Percentiles rank a stretch among this genome's conserved stretches.
phyloP scores from a whole-genome alignment of 2,888 invertebrate species.

The Nudaria mundana region DNA sequence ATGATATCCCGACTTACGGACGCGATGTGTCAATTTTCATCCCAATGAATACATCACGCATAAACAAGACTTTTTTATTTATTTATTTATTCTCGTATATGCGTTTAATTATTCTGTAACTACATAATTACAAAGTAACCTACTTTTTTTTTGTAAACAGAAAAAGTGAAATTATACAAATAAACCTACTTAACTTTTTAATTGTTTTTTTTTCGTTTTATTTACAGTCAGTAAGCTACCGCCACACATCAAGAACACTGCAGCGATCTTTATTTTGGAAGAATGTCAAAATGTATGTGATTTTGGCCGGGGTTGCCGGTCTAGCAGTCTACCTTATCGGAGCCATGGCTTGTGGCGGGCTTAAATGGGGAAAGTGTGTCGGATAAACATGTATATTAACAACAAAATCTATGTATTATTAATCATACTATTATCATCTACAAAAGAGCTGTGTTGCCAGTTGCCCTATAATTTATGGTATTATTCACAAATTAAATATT shows the following conservation, averaged over 20 bases:
- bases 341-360: constrained; percentile 92
- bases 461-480: constrained; percentile 10
- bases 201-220: too few relatives aligned
- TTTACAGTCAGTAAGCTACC: constrained; percentile 92
- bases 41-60: too few relatives aligned
- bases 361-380: constrained; percentile 88
- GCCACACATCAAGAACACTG: constrained; percentile 91
- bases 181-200: too few relatives aligned
- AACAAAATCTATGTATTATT: constrained; percentile 10
- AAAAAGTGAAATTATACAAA: too few relatives aligned
- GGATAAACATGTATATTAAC: constrained; percentile 43
- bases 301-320: constrained; percentile 84
- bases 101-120: too few relatives aligned
- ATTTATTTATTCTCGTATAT: background rate
- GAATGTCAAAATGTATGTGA: constrained; percentile 93
- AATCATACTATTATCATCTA: constrained; percentile 6
- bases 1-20: too few relatives aligned
- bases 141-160: too few relatives aligned
- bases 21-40: too few relatives aligned
- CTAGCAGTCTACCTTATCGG: constrained; percentile 91
- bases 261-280: constrained; percentile 96
- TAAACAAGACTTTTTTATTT: too few relatives aligned
- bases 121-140: too few relatives aligned
- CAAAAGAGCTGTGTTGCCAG: constrained; percentile 6
- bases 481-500: too few relatives aligned